These are phyloP conservation scores for Tokudaia muenninki DNA, from an alignment of 2,797 vertebrate species.

Conservation along the genomic window DNA sequence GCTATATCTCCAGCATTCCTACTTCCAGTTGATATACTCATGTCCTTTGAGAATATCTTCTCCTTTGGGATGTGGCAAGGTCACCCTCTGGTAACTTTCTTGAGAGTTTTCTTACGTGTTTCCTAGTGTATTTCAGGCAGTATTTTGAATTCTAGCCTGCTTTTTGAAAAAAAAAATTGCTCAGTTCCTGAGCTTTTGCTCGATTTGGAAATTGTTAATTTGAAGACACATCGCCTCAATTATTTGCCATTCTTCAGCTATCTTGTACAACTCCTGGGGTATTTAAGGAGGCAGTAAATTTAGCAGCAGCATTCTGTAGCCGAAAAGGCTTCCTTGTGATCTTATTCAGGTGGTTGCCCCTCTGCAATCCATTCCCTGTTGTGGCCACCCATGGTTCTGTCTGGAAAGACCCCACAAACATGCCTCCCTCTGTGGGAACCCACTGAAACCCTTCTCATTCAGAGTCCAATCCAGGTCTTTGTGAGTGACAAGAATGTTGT, in stretches of 20 bases:
- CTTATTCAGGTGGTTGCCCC: neutral
- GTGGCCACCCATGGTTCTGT: fast-evolving
- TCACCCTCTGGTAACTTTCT: neutral
- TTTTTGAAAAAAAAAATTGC: neutral
- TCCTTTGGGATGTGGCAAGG: neutral
- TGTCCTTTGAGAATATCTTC: neutral
- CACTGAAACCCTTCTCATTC: neutral
- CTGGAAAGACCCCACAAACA: fast-evolving
- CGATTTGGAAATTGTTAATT: slow-evolving; percentile 22
- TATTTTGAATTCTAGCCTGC: neutral
- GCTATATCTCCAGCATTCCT: neutral
- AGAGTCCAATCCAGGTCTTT: neutral
- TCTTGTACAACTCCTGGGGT: neutral
- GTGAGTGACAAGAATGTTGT: neutral
- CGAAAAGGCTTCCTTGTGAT: neutral
- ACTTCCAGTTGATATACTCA: neutral
- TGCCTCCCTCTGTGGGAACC: fast-evolving
- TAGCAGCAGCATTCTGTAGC: neutral
- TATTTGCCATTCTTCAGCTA: neutral
- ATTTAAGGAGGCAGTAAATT: neutral
- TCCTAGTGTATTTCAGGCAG: neutral
- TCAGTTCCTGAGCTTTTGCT: slow-evolving; percentile 34
- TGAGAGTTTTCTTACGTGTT: neutral
- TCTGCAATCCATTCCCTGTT: too few species aligned
- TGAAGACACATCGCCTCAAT: neutral